A percentile compares a stretch with the other conserved stretches of the same genome.
Conservation (phyloP, 2,113 vertebrate species). For the Corythaeola cristata region DNA sequence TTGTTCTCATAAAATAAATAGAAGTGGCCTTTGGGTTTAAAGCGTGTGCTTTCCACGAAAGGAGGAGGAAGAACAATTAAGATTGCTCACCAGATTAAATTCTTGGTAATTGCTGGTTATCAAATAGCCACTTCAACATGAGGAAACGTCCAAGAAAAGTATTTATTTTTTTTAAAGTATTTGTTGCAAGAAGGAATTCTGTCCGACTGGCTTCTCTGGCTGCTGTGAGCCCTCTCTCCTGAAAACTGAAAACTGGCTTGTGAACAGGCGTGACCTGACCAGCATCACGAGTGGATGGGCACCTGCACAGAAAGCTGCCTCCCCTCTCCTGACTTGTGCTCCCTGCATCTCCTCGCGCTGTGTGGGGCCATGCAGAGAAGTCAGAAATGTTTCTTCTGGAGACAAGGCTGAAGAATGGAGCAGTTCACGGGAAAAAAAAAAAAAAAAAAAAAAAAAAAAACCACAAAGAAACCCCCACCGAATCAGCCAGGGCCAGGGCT, state of each 20-base stretch:
- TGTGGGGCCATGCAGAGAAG: background rate
- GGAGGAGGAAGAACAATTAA: background rate
- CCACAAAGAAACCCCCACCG: too few relatives aligned
- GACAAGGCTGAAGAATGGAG: background rate
- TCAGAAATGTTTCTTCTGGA: background rate
- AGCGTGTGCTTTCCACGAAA: background rate
- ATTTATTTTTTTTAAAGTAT: background rate
- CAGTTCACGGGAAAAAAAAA: background rate
- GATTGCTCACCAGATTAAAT: background rate
- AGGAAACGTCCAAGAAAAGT: background rate
- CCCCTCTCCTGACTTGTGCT: background rate
- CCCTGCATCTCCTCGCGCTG: fast-evolving
- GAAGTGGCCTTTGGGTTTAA: background rate
- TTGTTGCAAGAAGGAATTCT: background rate
- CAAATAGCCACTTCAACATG: background rate
- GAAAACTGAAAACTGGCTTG: background rate
- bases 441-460: too few relatives aligned
- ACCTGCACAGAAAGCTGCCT: background rate
- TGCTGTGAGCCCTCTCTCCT: background rate
- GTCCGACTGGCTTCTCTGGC: background rate
- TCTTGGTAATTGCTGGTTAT: background rate
- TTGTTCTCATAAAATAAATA: constrained; percentile 44
- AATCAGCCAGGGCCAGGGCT: background rate
- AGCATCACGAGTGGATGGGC: background rate
- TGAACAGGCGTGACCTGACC: background rate